phyloP scores from a whole-genome alignment of 53 echinoderm and acorn worm species.

The Arbacia lixula region DNA sequence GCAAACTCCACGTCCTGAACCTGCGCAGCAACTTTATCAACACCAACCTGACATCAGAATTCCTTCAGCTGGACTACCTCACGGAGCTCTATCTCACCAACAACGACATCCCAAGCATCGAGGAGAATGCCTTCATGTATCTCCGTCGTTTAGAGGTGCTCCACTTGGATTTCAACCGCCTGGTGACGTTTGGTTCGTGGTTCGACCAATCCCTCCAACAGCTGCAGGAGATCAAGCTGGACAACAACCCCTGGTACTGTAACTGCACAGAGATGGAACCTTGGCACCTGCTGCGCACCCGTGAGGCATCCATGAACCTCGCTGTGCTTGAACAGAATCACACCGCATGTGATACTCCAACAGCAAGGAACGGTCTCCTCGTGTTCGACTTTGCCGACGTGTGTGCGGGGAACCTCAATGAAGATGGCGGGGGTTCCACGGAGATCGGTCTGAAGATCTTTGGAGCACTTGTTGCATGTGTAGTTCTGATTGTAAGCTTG shows the following conservation, averaged over 20 bases:
- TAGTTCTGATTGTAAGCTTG: too few species aligned
- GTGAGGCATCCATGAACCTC: neutral
- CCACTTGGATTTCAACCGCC: slow-evolving; percentile 12
- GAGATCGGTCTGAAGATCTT: too few species aligned
- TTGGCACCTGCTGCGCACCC: slow-evolving; percentile 22
- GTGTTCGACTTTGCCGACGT: neutral
- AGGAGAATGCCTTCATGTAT: slow-evolving; percentile 32
- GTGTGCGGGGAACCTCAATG: too few species aligned
- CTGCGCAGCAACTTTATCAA: slow-evolving; percentile 10
- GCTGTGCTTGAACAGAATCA: neutral
- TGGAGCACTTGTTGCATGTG: too few species aligned
- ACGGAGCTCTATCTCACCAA: slow-evolving; percentile 71
- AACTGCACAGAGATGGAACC: slow-evolving; percentile 57
- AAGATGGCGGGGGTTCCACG: too few species aligned
- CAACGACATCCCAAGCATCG: slow-evolving; percentile 69
- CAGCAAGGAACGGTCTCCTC: neutral
- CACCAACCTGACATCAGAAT: neutral
- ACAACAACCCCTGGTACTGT: slow-evolving; percentile 73
- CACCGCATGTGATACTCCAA: slow-evolving; percentile 1
- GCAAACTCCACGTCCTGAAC: slow-evolving; percentile 15
- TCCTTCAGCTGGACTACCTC: slow-evolving; percentile 39
- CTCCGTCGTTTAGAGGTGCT: slow-evolving; percentile 26
- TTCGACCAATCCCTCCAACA: slow-evolving; percentile 28
- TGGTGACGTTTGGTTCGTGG: slow-evolving; percentile 19
- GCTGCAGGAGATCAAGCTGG: slow-evolving; percentile 56